Evolutionary conservation across 2,797 vertebrate genomes (phyloP), one percentile per base, ranked within the genome.

Genomic region (Leucoraja ocellata): DNA sequence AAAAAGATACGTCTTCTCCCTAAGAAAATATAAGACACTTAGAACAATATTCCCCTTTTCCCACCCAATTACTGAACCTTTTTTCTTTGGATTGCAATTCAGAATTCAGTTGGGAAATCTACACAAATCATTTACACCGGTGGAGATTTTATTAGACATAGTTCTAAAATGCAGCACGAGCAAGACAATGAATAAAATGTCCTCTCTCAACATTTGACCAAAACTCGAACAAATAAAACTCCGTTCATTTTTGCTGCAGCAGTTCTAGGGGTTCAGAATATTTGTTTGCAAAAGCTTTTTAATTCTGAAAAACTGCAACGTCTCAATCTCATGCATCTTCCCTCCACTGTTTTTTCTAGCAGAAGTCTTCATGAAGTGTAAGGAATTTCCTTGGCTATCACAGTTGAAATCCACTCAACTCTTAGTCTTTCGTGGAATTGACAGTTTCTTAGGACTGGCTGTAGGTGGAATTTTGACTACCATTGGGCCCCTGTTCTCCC

Each of bases 381-480:
- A 54, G 68, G 68, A 88, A 68, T 32, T 88, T 88, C 84, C 94
- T 94, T 94, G 94, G 95, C 95, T 94, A 93, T 94, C 95, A 93
- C 93, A 94, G 95, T 95, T 93, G 94, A 95, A 96, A 93, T 94
- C 94, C 95, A 95, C 95, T 95, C 95, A 95, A 94, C 96, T 96
- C 95, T 95, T 94, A 96, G 96, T 95, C n/a, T 88, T 88, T 68
- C 96, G 94, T 94, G 95, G 94, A 93, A 95, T 94, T 95, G 96
- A 95, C 95, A 96, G 96, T 96, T 95, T 95, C 95, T 97, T 98
- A 99, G 94, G 99, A 99, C 94, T 99, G 99, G 96, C 97, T 99
- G 95, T 99, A 99, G 94, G 97, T 98, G 96, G 98, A 99, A 96
- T 98, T 98, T 96, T 99, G 99, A 97, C 97, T 99, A 95, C 99